Conservation (phyloP, 2,888 invertebrate genomes). For the Xestia ashworthii region DNA sequence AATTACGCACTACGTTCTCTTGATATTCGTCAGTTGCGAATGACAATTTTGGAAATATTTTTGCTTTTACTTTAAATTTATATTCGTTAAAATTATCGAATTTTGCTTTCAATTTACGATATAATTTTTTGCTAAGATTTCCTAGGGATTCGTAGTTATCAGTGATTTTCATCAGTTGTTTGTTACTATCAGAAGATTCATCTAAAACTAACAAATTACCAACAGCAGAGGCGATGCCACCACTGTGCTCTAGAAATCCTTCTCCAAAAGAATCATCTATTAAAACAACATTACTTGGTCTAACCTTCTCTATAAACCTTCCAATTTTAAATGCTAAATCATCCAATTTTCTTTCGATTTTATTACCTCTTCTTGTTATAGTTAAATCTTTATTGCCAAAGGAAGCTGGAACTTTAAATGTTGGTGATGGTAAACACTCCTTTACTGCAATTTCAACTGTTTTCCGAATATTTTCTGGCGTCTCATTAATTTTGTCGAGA, state of each 20-base stretch:
- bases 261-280: constrained; percentile 40
- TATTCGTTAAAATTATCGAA: constrained; percentile 31
- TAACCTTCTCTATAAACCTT: constrained; percentile 27
- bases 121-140: constrained; percentile 31
- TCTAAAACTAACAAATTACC: constrained; percentile 48
- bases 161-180: constrained; percentile 35
- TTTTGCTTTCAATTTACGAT: constrained; percentile 20
- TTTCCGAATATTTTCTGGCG: constrained; percentile 14
- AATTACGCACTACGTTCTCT: not conserved
- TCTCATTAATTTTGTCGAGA: constrained; percentile 24
- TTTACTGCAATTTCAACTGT: constrained; percentile 26
- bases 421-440: constrained; percentile 17
- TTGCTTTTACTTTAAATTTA: constrained; percentile 31
- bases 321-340: constrained; percentile 17
- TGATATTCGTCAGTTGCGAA: constrained; percentile 15
- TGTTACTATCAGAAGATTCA: not conserved
- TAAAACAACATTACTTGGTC: constrained; percentile 1
- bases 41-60: constrained; percentile 45
- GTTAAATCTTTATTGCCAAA: constrained; percentile 57
- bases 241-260: constrained; percentile 23
- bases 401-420: constrained; percentile 47
- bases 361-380: constrained; percentile 27
- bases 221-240: constrained; percentile 46
- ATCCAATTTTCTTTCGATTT: constrained; percentile 35
- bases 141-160: constrained; percentile 10